Evolutionary conservation across 2,113 vertebrate genomes (phyloP), one percentile per base, ranked within the genome.

Genomic region (Anseranas semipalmata): DNA sequence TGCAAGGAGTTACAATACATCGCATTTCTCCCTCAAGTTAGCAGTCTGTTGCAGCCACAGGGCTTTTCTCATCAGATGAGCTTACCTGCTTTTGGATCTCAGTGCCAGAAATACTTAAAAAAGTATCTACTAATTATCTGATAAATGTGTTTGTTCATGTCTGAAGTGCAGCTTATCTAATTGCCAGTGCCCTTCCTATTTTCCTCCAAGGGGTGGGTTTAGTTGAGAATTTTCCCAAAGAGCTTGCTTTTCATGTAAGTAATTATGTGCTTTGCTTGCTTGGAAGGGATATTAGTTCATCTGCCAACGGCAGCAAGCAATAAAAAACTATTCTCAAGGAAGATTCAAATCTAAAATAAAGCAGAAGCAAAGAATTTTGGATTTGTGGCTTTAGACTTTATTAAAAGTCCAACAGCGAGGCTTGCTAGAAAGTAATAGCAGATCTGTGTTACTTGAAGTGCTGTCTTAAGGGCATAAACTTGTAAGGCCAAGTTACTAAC

Each of bases 81-180:
- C 97, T 97, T 97, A 98, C 98, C 97, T 98, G 95, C 65, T 97
- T 98, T 98, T 97, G 96, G 87, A 95, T 87, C 89, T 96, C 96
- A 82, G 94, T 97, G 98, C 98, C 98, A 99, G 96, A 98, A 98
- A 98, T 98, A 98, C 98, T 97, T 98, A 97, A 94, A 97, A 98
- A 99, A 98, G 97, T 91, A 98, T 98, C 98, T 97, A 93, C 98
- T 99, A 99, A 99, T 99, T 98, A 99, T 98, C 98, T 98, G 89
- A 98, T 98, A 98, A 99, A 98, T 98, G 93, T 98, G 98, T 98
- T 98, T 97, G 98, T 98, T 99, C 98, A 97, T 97, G 98, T 98
- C 96, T 97, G 97, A 97, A 98, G 97, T 98, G 97, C 96, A 96
- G 98, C 97, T 98, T 97, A 97, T 98, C 98, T 99, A 98, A 99